Conservation (phyloP, 2,113 vertebrate genomes). For the Scomber colias region DNA sequence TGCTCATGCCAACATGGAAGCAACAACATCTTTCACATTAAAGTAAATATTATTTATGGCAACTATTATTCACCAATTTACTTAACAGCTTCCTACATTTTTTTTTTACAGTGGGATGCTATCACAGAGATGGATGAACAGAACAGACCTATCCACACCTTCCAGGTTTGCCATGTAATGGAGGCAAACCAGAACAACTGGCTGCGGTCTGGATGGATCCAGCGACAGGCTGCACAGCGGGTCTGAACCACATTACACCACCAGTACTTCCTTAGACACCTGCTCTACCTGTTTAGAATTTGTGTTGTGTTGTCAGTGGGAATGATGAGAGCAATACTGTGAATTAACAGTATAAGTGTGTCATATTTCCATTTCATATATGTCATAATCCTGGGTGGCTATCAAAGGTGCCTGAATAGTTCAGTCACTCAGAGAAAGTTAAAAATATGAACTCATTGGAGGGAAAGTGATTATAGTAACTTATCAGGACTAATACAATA, state of each 20-base stretch:
- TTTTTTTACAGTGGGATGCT: constrained; percentile 92
- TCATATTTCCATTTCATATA: constrained; percentile 6
- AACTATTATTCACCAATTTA: neutral
- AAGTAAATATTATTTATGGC: neutral
- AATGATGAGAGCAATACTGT: neutral
- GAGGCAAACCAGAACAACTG: constrained; percentile 99
- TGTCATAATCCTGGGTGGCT: too few relatives aligned
- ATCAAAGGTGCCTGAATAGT: too few relatives aligned
- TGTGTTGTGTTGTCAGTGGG: neutral
- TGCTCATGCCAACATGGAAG: too few relatives aligned
- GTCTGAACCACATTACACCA: constrained; percentile 70
- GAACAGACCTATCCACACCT: constrained; percentile 97
- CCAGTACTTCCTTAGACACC: neutral
- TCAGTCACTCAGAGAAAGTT: neutral
- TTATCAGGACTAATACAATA: neutral
- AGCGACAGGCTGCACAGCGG: constrained; percentile 94
- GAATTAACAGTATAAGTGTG: neutral
- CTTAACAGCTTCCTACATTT: neutral
- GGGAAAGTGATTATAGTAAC: neutral
- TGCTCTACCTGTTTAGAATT: neutral
- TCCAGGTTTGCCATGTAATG: constrained; percentile 99
- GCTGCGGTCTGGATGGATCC: constrained; percentile 96
- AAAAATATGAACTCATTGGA: neutral
- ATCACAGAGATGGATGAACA: constrained; percentile 99
- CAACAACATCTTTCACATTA: too few relatives aligned